Conservation (phyloP, 1,140 invertebrate genomes). For the Heliconius hermathena region DNA sequence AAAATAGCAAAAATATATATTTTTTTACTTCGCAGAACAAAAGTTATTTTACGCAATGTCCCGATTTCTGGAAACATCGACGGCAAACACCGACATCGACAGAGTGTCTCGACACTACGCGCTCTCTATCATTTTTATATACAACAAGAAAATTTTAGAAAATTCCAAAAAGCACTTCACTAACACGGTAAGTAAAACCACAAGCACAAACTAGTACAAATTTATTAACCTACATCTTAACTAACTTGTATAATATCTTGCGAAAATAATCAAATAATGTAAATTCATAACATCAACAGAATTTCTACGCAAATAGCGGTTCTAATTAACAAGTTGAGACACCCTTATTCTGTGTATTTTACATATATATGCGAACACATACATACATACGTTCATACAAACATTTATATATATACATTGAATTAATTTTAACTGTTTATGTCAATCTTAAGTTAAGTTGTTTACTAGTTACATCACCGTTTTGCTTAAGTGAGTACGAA, state of each 20-base stretch:
- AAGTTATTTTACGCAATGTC: too few species aligned
- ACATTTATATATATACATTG: not conserved
- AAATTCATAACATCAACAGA: slow-evolving; percentile 17
- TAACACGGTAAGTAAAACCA: not conserved
- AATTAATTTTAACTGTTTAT: slow-evolving; percentile 1
- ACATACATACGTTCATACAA: not conserved
- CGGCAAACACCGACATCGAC: too few species aligned
- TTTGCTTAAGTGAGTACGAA: too few species aligned
- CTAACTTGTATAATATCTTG: slow-evolving; percentile 17
- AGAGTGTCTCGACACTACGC: too few species aligned
- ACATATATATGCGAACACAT: not conserved
- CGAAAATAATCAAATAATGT: slow-evolving; percentile 22
- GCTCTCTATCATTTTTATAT: too few species aligned
- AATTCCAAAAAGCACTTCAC: too few species aligned
- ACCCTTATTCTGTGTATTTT: slow-evolving; percentile 9
- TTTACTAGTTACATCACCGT: not conserved
- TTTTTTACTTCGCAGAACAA: too few species aligned
- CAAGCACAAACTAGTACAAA: not conserved
- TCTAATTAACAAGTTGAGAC: slow-evolving; percentile 16
- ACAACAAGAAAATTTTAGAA: not conserved
- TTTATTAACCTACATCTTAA: slow-evolving; percentile 7
- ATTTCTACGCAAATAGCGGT: slow-evolving; percentile 15
- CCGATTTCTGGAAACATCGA: too few species aligned
- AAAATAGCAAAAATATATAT: too few species aligned
- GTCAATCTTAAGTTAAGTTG: not conserved